Base-by-base conservation (phyloP, 1,140 invertebrate species). In the Macrotrachela quadricornifera region DNA sequence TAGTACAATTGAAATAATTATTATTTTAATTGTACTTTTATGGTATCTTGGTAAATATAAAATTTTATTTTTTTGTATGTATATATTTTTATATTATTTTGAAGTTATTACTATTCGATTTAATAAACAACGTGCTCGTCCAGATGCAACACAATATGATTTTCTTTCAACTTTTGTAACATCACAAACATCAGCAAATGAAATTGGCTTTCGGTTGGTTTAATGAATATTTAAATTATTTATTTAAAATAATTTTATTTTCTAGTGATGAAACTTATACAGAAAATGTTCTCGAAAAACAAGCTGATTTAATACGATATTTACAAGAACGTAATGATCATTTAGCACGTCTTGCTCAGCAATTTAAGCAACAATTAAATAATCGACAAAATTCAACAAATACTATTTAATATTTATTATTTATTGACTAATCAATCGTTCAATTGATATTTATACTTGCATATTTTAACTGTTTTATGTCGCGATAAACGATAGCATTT, bases 261-360 rank as follows among this genome's bases (percentile, higher is more conserved):
- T 56, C 14, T 57, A 68, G 67, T 50, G 64, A 68, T 58, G 67
- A 64, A 38, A 60, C 60, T 36, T 62, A 62, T 21, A 44, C 64
- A 45, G 66, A 68, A 45, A 63, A 68, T 53, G 59, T 69, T 10
- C 54, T 69, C 39, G 67, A 69, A 58, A 66, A 65, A 46, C 67
- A 69, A 51, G 66, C 65, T 6, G 67, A 69, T 54, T 61, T 68
- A 62, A 69, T 69, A 15, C 55, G 65, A 18, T 69, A 69, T 53
- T 58, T 69, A 12, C 61, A 61, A 43, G 62, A 68, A 37, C 67
- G 68, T 42, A 64, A 63, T 40, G 60, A 59, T 13, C 60, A 63
- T 40, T 58, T 69, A 1, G 62, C 21, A 4, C 21, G 21, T 30
- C 21, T 30, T 30, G 21, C 21, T 30, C 21, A 4, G 2, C 21